A percentile compares a stretch with the other conserved stretches of the same genome.
phyloP scores from a whole-genome alignment of 2,888 invertebrate genomes.

The Lumbricus terrestris region DNA sequence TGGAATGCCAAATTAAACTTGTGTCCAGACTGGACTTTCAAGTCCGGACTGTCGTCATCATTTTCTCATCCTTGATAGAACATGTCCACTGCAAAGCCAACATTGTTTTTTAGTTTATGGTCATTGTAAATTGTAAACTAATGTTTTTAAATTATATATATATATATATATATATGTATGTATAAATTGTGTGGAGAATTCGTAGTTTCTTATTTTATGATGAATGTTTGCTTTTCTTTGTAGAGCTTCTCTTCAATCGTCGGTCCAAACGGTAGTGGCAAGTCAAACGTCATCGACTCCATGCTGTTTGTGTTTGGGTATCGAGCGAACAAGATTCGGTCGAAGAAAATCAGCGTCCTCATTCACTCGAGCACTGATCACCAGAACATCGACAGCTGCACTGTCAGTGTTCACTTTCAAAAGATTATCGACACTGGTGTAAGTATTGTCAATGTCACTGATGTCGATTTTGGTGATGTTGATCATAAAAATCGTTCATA shows the following conservation, averaged over 20 bases:
- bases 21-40: neutral
- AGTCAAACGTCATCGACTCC: conserved; percentile 98
- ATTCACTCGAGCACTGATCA: conserved; percentile 85
- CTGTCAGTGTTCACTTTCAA: conserved; percentile 85
- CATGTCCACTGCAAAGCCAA: neutral
- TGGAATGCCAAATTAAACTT: neutral
- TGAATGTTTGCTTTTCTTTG: conserved; percentile 11
- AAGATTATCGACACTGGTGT: conserved; percentile 60
- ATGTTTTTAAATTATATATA: neutral
- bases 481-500: neutral
- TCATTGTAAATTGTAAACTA: neutral
- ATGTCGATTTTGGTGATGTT: neutral
- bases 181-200: too few relatives aligned
- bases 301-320: conserved; percentile 99
- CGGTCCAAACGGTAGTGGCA: conserved; percentile 98
- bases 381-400: conserved; percentile 74
- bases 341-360: conserved; percentile 88
- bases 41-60: neutral
- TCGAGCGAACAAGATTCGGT: conserved; percentile 88
- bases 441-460: conserved; percentile 24
- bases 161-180: neutral
- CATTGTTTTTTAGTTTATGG: neutral
- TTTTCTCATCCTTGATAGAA: neutral
- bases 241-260: conserved; percentile 75
- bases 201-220: neutral